Evolutionary conservation across 2,797 vertebrate genomes (phyloP).

Genomic region (Neosalanx taihuensis): DNA sequence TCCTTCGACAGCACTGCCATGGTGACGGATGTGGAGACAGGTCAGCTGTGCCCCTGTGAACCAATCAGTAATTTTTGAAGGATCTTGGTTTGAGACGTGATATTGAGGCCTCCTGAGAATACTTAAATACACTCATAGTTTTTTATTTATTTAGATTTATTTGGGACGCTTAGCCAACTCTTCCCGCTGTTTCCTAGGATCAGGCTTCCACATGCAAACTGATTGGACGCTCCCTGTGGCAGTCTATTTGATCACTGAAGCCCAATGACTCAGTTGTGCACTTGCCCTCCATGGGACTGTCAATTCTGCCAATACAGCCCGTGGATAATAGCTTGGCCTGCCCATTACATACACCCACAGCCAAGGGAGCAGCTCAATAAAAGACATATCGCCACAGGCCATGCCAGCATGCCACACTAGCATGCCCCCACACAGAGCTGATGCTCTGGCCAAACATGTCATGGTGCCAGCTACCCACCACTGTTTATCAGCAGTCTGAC

Average conservation of each 20-base stretch:
- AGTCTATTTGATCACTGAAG: background rate
- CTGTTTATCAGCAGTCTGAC: background rate
- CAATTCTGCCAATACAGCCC: slow-evolving; percentile 71
- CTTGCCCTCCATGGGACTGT: slow-evolving; percentile 65
- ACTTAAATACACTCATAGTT: background rate
- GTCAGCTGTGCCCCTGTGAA: slow-evolving; percentile 58
- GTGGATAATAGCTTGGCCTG: slow-evolving; percentile 66
- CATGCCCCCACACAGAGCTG: background rate
- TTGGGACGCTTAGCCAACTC: background rate
- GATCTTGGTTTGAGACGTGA: background rate
- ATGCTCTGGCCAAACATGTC: background rate
- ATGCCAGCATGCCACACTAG: slow-evolving; percentile 21
- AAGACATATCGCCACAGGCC: slow-evolving; percentile 63
- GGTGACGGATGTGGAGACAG: slow-evolving; percentile 89
- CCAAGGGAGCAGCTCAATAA: slow-evolving; percentile 67
- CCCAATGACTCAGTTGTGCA: slow-evolving; percentile 43
- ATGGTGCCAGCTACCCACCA: background rate
- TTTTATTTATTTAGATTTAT: background rate
- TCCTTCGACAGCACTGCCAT: slow-evolving; percentile 86
- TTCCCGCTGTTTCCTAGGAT: background rate
- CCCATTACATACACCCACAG: slow-evolving; percentile 70
- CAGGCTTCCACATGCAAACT: background rate
- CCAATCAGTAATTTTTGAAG: background rate
- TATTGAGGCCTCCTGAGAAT: background rate
- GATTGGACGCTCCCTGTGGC: background rate